These are phyloP conservation scores for Nasalis larvatus DNA, from an alignment of 2,113 vertebrate species.

Conservation along the genomic window DNA sequence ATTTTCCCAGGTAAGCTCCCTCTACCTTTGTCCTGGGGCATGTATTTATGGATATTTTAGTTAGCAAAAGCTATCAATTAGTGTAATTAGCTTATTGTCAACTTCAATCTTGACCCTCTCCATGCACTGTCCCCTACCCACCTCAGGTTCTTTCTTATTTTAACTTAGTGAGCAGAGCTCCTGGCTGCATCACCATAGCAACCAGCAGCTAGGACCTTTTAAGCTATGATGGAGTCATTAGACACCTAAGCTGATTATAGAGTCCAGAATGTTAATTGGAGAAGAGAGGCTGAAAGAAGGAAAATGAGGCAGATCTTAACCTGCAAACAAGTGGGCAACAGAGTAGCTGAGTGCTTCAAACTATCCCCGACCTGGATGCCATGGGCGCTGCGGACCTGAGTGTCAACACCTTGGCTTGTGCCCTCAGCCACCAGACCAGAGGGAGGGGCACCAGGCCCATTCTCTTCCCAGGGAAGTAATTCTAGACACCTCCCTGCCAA, in stretches of 20 bases:
- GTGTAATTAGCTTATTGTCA: background rate
- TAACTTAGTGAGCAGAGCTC: conserved; percentile 15
- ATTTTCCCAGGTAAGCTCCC: background rate
- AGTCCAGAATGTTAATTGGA: conserved; percentile 24
- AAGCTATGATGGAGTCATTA: conserved; percentile 43
- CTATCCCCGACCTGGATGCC: too few relatives aligned
- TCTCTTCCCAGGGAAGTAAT: background rate
- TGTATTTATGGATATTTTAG: background rate
- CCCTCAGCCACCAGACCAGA: background rate
- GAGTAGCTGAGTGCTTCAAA: background rate
- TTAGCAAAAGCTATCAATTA: conserved; percentile 43
- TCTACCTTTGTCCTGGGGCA: background rate
- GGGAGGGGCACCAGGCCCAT: background rate
- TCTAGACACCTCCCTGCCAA: background rate
- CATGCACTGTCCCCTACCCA: background rate
- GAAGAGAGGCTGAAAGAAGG: background rate
- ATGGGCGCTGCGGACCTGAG: too few relatives aligned
- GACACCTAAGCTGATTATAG: conserved; percentile 45
- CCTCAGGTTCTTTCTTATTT: background rate
- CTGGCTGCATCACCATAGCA: conserved; percentile 55
- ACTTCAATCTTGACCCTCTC: background rate
- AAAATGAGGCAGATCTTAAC: background rate
- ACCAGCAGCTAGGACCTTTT: conserved; percentile 46
- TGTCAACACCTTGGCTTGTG: background rate
- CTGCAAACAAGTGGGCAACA: background rate